Conservation (phyloP, 2,797 vertebrate genomes). For the Eleutherodactylus coqui region DNA sequence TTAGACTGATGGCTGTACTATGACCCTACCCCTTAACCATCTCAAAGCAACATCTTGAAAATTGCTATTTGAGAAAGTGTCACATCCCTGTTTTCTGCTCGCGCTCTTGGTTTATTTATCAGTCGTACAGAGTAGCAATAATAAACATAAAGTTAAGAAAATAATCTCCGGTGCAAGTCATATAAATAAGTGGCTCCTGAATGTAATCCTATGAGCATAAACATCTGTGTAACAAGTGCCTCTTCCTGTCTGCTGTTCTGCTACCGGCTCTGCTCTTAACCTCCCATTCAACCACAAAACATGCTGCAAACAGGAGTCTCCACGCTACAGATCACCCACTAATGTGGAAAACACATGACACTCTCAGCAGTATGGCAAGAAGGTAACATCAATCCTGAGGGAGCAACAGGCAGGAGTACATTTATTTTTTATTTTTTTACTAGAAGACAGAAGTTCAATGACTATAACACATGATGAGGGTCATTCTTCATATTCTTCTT, state of each 20-base stretch:
- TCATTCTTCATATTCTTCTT: neutral
- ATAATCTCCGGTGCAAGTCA: neutral
- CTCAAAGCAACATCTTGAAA: neutral
- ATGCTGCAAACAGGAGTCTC: constrained; percentile 46
- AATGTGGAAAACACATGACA: constrained; percentile 51
- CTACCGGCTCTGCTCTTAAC: constrained; percentile 23
- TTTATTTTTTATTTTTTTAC: neutral
- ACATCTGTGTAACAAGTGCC: constrained; percentile 48
- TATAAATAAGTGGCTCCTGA: constrained; percentile 26
- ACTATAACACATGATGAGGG: neutral
- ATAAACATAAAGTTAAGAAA: neutral
- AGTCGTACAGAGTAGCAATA: neutral
- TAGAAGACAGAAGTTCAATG: neutral
- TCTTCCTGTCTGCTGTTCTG: constrained; percentile 3
- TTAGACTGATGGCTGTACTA: too few relatives aligned
- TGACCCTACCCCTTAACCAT: neutral
- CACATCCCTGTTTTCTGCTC: neutral
- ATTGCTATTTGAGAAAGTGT: neutral
- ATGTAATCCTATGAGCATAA: constrained; percentile 25
- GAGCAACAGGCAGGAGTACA: neutral
- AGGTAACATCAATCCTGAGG: neutral
- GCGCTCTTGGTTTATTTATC: neutral
- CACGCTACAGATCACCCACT: constrained; percentile 13
- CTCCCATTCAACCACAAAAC: constrained; percentile 46
- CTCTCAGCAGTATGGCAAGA: neutral